Base-by-base conservation (phyloP, 2,113 vertebrate species). In the Melanerpes aurifrons region DNA sequence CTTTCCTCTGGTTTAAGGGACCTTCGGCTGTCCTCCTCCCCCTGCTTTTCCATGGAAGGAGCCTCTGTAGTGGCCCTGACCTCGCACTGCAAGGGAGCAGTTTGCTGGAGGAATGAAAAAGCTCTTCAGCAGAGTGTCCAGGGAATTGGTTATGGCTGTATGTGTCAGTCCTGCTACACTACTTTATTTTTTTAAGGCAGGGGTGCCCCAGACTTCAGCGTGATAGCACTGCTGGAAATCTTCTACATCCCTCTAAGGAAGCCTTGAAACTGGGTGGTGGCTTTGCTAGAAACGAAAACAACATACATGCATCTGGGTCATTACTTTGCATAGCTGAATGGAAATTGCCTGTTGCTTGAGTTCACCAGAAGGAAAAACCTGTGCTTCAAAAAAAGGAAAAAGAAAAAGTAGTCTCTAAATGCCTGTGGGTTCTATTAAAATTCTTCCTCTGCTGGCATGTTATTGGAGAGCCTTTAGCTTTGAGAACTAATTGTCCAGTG, bases 351-450 rank as follows among this genome's bases (percentile, higher is more conserved):
- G 63, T 95, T 92, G 92, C 89, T 93, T 64, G 71, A 76, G 82
- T 72, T 93, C 87, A 92, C 62, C 73, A 89, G 79, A 73, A 94
- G 54, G 71, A 54, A 92, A 96, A 95, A 86, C 67, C 63, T 73
- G 74, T 54, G 62, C 81, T 82, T 56, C 2, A 86, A 54, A 0
- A 22, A 37, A 2, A 1, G 47, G 16, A 83, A 75, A 79, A 14
- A 82, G 67, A 74, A 91, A 84, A 93, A 80, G 40, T 58, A 58
- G 37, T 66, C 43, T 93, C 53, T 84, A 57, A 92, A 93, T 96
- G 94, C 94, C 93, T 93, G 91, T 91, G 93, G 90, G 93, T 88
- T 96, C 81, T 89, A 84, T 96, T 91, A 92, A 91, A 94, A 83
- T 94, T 89, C 92, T 92, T 95, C 45, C 31, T 86, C 76, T 69